Percentiles rank a stretch among this genome's conserved stretches.
phyloP scores from a whole-genome alignment of 2,113 vertebrate genomes.

The Anas platyrhynchos region DNA sequence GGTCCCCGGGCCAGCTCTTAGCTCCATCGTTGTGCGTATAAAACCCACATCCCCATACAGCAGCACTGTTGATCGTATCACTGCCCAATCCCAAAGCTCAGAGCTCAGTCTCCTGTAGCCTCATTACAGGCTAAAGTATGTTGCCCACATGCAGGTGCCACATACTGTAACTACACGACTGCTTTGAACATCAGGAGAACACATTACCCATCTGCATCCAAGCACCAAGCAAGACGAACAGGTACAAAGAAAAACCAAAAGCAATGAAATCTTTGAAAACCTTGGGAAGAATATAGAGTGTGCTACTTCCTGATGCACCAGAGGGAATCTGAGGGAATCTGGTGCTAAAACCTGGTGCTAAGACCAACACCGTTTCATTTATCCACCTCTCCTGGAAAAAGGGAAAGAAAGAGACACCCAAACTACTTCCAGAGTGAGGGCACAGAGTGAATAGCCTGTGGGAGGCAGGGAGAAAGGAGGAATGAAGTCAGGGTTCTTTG shows the following conservation, averaged over 20 bases:
- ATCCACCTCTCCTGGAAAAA: rapidly evolving
- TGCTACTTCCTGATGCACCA: rapidly evolving
- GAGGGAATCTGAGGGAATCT: background rate
- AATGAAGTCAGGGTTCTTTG: background rate
- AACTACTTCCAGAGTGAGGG: background rate
- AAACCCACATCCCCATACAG: background rate
- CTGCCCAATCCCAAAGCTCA: background rate
- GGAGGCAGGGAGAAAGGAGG: background rate
- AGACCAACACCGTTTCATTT: background rate
- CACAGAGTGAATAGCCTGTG: background rate
- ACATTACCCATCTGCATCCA: background rate
- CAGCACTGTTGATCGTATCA: background rate
- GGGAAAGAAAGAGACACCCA: background rate
- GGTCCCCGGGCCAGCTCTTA: background rate
- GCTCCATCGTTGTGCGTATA: background rate
- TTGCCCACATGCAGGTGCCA: background rate
- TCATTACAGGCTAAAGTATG: background rate
- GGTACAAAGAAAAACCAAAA: background rate
- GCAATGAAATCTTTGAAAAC: background rate
- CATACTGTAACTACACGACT: background rate
- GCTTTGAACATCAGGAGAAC: background rate
- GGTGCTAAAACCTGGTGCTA: background rate
- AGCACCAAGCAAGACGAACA: background rate
- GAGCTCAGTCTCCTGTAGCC: background rate
- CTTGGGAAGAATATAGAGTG: background rate